A percentile compares a stretch with the other conserved stretches of the same genome.
phyloP scores from a whole-genome alignment of 1,140 invertebrate genomes.

The Neotoxoptera formosana region DNA sequence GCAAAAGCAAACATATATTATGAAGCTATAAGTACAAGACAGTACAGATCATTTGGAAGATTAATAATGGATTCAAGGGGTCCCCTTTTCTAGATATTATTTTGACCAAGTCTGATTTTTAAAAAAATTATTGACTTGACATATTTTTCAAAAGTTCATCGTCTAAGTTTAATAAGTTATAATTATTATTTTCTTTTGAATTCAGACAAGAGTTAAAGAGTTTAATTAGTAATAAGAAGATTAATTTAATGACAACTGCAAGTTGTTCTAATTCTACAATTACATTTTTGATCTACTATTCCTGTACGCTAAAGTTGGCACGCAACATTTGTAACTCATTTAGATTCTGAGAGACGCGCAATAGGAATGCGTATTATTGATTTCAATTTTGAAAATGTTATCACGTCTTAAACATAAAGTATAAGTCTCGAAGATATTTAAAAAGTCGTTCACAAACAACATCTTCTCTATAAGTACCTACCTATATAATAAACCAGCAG shows the following conservation, averaged over 20 bases:
- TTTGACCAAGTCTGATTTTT: background rate
- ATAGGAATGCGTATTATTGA: constrained; percentile 1
- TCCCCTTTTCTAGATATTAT: background rate
- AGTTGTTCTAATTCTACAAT: background rate
- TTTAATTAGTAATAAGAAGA: background rate
- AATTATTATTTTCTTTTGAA: background rate
- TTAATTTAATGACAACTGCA: background rate
- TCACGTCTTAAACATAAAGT: background rate
- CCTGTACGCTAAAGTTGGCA: background rate
- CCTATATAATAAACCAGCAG: background rate
- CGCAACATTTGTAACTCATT: background rate
- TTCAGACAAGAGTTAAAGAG: too few species aligned
- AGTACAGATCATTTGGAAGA: background rate
- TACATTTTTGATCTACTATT: constrained; percentile 3
- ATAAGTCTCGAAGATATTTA: background rate
- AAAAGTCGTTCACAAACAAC: background rate
- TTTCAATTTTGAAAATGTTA: constrained; percentile 13
- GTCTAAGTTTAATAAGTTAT: background rate
- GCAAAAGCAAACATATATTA: background rate
- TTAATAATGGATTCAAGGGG: background rate
- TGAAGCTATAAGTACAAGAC: background rate
- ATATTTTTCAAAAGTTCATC: background rate
- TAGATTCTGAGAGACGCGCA: background rate
- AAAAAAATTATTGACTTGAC: background rate
- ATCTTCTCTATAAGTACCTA: background rate